Conservation (phyloP, 1,140 invertebrate species). For the Drosophila tsacasi region DNA sequence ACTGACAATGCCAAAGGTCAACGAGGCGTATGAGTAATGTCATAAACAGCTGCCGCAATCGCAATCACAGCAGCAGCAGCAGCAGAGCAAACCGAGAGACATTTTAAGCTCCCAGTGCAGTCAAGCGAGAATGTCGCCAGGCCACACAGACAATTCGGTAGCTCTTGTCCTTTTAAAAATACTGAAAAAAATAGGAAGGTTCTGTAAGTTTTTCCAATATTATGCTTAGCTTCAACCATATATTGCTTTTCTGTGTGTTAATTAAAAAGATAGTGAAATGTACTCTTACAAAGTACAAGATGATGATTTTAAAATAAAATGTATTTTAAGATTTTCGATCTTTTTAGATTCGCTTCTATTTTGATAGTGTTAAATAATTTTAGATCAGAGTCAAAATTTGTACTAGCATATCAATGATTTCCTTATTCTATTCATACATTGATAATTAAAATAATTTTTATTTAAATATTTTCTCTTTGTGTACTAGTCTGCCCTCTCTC, state of each 20-base stretch:
- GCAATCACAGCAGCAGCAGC: conserved; percentile 70
- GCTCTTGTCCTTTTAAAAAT: conserved; percentile 21
- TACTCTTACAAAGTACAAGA: no score
- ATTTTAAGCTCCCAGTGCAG: conserved; percentile 77
- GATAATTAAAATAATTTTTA: background rate
- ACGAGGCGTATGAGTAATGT: conserved; percentile 81
- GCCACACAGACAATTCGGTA: conserved; percentile 63
- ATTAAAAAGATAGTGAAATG: no score
- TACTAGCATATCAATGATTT: background rate
- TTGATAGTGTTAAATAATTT: no score
- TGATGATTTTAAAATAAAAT: no score
- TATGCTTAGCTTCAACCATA: no score
- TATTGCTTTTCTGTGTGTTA: no score
- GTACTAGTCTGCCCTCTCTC: background rate
- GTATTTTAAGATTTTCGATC: no score
- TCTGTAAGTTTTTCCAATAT: no score
- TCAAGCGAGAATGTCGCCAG: conserved; percentile 74
- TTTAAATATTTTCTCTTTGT: background rate
- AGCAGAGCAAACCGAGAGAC: conserved; percentile 63
- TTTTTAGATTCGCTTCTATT: no score
- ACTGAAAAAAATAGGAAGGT: background rate
- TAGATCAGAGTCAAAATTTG: no score
- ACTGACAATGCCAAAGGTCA: conserved; percentile 67
- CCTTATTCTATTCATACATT: background rate
- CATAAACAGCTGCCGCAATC: conserved; percentile 80